Conservation (phyloP, 1,140 invertebrate genomes). For the Harlomillsia oculata region DNA sequence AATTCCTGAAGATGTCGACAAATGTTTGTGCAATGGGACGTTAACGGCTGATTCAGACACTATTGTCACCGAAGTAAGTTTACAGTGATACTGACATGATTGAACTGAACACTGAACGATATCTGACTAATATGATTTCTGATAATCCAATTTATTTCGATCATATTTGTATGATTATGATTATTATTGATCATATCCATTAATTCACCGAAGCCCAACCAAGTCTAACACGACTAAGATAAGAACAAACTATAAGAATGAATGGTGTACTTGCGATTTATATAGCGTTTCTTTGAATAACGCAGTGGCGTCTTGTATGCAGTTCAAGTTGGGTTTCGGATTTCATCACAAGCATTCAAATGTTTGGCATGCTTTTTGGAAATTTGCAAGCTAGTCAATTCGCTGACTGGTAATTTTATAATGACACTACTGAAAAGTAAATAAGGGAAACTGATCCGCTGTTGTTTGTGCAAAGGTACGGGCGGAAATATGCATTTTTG, state of each 20-base stretch:
- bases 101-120: no score
- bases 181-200: neutral
- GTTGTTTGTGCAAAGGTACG: neutral
- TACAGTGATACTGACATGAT: no score
- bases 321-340: slow-evolving; percentile 20
- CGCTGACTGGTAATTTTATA: slow-evolving; percentile 10
- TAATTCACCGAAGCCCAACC: no score
- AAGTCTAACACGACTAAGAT: no score
- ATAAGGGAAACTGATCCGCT: neutral
- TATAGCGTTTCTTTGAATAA: neutral
- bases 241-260: no score
- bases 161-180: neutral
- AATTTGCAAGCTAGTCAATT: slow-evolving; percentile 3
- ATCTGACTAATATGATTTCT: no score
- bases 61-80: slow-evolving; percentile 9
- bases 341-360: slow-evolving; percentile 23
- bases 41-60: neutral
- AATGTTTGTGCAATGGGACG: slow-evolving; percentile 6
- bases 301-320: slow-evolving; percentile 26
- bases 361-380: slow-evolving; percentile 25
- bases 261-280: no score
- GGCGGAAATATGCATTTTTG: slow-evolving; percentile 8
- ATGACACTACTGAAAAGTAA: neutral
- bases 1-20: neutral
- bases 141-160: neutral